Evolutionary conservation across 2,113 vertebrate species (phyloP).

Genomic region (cattle (Bos taurus)): DNA sequence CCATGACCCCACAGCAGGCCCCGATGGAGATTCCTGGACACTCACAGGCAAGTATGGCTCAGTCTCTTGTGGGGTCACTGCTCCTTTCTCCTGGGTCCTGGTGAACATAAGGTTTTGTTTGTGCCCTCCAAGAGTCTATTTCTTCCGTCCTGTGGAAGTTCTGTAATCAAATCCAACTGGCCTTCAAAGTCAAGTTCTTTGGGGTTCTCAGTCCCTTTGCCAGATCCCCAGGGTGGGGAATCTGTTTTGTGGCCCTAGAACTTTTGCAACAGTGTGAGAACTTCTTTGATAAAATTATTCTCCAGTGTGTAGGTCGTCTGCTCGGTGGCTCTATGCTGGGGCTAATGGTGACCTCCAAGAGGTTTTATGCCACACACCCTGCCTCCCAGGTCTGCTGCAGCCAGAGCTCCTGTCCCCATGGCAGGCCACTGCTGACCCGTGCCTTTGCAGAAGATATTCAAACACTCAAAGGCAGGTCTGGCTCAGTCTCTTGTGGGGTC

Average conservation of each 20-base stretch:
- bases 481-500: not conserved
- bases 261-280: not conserved
- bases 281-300: not conserved
- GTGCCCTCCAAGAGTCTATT: not conserved
- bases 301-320: not conserved
- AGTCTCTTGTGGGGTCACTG: not conserved
- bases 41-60: not conserved
- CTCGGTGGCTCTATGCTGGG: not conserved
- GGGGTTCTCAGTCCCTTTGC: not conserved
- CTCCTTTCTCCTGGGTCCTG: not conserved
- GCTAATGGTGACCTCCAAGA: not conserved
- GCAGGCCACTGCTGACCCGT: not conserved
- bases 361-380: not conserved
- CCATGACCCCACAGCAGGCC: not conserved
- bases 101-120: not conserved
- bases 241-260: not conserved
- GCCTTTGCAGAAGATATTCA: not conserved
- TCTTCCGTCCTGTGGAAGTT: not conserved
- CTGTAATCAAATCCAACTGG: not conserved
- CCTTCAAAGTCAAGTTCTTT: not conserved
- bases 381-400: not conserved
- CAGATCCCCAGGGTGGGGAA: not conserved
- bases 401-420: not conserved
- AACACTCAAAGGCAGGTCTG: not conserved
- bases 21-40: not conserved